Evolutionary conservation across 2,888 invertebrate species (phyloP).

Genomic region (Achlya flavicornis): DNA sequence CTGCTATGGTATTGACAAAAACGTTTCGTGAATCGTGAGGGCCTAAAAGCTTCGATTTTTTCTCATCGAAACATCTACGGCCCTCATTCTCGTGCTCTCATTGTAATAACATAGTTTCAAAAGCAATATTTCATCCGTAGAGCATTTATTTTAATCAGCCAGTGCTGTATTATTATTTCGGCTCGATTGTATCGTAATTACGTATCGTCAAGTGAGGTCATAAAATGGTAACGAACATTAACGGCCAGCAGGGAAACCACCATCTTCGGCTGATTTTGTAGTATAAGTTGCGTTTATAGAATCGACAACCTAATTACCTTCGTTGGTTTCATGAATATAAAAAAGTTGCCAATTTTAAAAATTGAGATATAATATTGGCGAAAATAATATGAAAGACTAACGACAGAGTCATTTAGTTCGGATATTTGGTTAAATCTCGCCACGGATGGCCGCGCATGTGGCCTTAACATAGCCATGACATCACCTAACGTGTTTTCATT

Average conservation of each 20-base stretch:
- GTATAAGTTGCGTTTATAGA: neutral
- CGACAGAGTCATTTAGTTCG: conserved; percentile 14
- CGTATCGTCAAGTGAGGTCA: conserved; percentile 31
- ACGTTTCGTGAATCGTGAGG: neutral
- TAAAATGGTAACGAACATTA: conserved; percentile 34
- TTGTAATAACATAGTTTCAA: conserved; percentile 24
- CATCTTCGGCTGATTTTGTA: conserved; percentile 21
- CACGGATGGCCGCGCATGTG: conserved; percentile 59
- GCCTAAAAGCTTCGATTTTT: neutral
- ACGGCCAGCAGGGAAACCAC: conserved; percentile 37
- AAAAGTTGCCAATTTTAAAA: neutral
- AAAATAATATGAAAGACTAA: conserved; percentile 4
- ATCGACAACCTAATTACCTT: neutral
- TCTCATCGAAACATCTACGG: neutral
- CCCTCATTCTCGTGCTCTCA: conserved; percentile 17
- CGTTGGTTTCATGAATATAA: neutral
- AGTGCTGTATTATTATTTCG: conserved; percentile 28
- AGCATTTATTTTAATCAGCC: conserved; percentile 29
- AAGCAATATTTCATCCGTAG: conserved; percentile 29
- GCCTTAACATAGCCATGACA: conserved; percentile 55
- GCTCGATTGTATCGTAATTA: conserved; percentile 21
- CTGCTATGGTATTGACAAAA: neutral
- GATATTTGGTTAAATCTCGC: conserved; percentile 44
- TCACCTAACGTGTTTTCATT: conserved; percentile 54
- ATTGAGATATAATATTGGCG: conserved; percentile 7